phyloP scores from a whole-genome alignment of 2,888 invertebrate species.

The Diarsia mendica region DNA sequence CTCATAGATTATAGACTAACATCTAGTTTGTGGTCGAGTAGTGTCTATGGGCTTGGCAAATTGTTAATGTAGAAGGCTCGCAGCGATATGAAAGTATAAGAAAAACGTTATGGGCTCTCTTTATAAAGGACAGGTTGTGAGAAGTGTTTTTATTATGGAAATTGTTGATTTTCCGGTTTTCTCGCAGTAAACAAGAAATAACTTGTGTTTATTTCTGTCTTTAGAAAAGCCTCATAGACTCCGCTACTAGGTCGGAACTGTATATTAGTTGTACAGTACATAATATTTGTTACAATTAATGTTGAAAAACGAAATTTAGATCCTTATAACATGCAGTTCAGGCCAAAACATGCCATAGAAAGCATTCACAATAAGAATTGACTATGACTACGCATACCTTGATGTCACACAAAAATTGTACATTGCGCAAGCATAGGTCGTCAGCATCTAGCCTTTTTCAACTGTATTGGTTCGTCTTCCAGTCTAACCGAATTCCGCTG shows the following conservation, averaged over 20 bases:
- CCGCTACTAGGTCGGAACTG: background rate
- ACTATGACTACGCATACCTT: background rate
- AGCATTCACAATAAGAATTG: background rate
- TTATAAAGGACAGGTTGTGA: conserved; percentile 23
- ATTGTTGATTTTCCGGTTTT: conserved; percentile 18
- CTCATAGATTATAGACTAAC: conserved; percentile 34
- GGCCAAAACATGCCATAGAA: background rate
- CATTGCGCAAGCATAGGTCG: too few relatives aligned
- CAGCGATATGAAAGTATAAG: conserved; percentile 43
- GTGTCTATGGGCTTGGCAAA: conserved; percentile 34
- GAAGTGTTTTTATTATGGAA: background rate
- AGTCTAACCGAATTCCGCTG: too few relatives aligned
- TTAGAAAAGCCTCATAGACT: background rate
- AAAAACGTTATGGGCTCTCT: conserved; percentile 32
- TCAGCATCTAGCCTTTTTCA: too few relatives aligned
- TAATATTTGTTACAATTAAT: too few relatives aligned
- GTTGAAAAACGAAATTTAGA: background rate
- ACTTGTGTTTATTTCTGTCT: background rate
- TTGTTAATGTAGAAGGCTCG: conserved; percentile 36
- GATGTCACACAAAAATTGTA: too few relatives aligned
- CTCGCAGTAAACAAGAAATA: background rate
- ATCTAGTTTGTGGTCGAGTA: background rate
- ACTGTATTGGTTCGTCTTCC: too few relatives aligned
- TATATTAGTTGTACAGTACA: background rate
- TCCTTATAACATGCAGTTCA: background rate